Evolutionary conservation across 2,888 invertebrate genomes (phyloP), one percentile per base, ranked within the genome.

Genomic region (Tachystola acroxantha): DNA sequence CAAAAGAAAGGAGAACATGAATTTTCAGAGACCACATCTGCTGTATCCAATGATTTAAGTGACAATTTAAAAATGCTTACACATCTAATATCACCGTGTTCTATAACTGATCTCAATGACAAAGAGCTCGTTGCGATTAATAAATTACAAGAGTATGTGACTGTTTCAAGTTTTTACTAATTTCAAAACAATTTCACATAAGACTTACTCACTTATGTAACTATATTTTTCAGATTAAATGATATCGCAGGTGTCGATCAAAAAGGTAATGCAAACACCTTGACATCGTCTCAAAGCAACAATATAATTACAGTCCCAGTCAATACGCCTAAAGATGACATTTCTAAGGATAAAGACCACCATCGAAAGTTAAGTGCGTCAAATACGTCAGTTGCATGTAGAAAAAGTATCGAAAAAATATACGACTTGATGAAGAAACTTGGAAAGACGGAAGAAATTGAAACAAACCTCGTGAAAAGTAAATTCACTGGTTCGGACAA

Each of bases 341-440:
- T 40, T 19, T 20, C 36, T 13, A 9, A 24, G n/a, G 42, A 48
- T 22, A 45, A 35, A 24, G 32, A 38, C 16, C 48, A 50, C 9
- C 4, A 39, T 3, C 71, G 65, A 39, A 64, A 62, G 42, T 10
- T 34, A 0, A 43, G 48, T 1, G 42, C 60, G 7, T 41, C 70
- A 1, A 43, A 48, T 1, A 42, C 62, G 7, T 43, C 72, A 4
- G 34, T 70, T 2, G 73, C 78, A 50, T 82, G 77, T 39, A 68
- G 72, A 46, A 75, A 74, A 51, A 82, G 77, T 47, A 82, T 85
- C 37, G 76, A 82, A 32, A 76, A 79, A 61, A 64, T 85, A 44
- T 84, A 82, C 43, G 57, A 64, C 42, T 62, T 86, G 29, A 73
- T 86, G 50, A 77, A 71, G 20, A 70, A 68, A 35, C 43, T 71